Evolutionary conservation across 1,140 invertebrate species (phyloP).

Genomic region (Trissolcus basalis): DNA sequence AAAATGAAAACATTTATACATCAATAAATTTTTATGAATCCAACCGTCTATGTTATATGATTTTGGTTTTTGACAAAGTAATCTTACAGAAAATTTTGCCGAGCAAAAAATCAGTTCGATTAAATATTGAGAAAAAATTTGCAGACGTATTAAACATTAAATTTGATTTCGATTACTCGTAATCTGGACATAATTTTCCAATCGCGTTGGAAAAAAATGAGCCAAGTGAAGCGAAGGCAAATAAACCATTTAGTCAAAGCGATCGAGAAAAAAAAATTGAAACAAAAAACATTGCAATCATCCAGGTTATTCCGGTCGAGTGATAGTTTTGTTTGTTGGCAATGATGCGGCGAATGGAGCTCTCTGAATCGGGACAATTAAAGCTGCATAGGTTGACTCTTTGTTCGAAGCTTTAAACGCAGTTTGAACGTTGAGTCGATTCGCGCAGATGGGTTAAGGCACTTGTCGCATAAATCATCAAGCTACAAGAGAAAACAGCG

Average conservation of each 20-base stretch:
- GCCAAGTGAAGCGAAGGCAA: too few species aligned
- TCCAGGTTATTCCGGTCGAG: conserved; percentile 5
- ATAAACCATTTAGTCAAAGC: conserved; percentile 5
- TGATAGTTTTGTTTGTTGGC: conserved; percentile 6
- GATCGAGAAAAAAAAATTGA: conserved; percentile 7
- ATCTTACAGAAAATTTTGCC: too few species aligned
- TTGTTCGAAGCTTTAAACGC: background rate
- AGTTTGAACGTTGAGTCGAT: conserved; percentile 24
- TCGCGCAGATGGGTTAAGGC: conserved; percentile 24
- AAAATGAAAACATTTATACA: too few species aligned
- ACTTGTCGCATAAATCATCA: conserved; percentile 44
- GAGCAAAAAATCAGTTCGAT: too few species aligned
- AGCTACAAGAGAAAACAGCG: conserved; percentile 30
- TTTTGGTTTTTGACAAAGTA: too few species aligned
- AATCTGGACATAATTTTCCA: too few species aligned
- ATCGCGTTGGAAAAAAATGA: too few species aligned
- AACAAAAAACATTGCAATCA: conserved; percentile 27
- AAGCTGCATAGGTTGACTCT: conserved; percentile 4
- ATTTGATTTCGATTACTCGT: too few species aligned
- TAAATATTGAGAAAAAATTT: too few species aligned
- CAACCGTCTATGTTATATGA: too few species aligned
- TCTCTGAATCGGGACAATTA: background rate
- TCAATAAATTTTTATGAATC: too few species aligned
- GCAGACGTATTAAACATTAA: too few species aligned
- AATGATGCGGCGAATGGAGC: background rate